Conservation (phyloP, 2,797 vertebrate genomes). For the Alectoris magna region DNA sequence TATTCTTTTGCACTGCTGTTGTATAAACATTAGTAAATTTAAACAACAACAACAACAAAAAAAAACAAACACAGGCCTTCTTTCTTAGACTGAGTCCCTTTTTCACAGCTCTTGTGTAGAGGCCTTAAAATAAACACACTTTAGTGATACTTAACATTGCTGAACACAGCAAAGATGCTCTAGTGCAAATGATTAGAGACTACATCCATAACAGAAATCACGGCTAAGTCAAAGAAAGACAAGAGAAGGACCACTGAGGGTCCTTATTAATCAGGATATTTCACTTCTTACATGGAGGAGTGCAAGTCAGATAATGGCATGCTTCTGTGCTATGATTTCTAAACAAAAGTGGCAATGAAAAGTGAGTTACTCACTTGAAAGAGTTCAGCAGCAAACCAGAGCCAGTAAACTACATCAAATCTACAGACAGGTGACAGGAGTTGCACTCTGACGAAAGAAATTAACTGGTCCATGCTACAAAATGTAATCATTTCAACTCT, state of each 20-base stretch:
- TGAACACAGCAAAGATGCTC: constrained; percentile 37
- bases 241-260: neutral
- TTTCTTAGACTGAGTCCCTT: neutral
- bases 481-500: neutral
- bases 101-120: constrained; percentile 11
- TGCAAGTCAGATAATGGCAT: neutral
- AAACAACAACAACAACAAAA: neutral
- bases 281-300: neutral
- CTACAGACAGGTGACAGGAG: neutral
- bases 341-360: neutral
- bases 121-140: constrained; percentile 57
- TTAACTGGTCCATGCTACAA: neutral
- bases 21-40: constrained; percentile 4
- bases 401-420: neutral
- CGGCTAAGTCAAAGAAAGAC: neutral
- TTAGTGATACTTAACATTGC: constrained; percentile 48
- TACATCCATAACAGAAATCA: neutral
- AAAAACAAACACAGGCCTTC: neutral
- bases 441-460: neutral
- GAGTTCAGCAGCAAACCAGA: neutral
- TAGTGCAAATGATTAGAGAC: neutral
- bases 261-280: neutral
- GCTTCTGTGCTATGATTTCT: neutral
- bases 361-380: neutral
- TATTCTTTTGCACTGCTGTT: constrained; percentile 18